Evolutionary conservation across 2,113 vertebrate genomes (phyloP).

Genomic region (Ictalurus punctatus): DNA sequence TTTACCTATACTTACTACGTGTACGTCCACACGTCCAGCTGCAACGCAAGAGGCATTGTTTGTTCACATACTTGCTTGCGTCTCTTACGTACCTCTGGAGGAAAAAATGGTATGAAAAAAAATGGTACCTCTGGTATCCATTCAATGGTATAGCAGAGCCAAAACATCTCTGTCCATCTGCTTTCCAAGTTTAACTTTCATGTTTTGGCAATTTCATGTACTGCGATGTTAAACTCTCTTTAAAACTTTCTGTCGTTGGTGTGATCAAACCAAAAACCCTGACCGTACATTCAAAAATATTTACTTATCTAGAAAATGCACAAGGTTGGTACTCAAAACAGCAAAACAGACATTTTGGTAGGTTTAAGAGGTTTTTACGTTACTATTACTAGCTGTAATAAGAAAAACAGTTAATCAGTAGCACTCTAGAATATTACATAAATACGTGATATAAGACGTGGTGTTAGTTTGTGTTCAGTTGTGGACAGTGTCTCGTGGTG

Average conservation of each 20-base stretch:
- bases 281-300: background rate
- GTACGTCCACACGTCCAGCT: background rate
- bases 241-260: background rate
- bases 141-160: background rate
- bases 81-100: background rate
- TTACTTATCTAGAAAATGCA: background rate
- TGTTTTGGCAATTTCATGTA: background rate
- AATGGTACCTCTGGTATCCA: too few relatives aligned
- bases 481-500: background rate
- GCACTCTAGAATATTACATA: background rate
- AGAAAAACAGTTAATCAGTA: background rate
- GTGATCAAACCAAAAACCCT: background rate
- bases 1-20: background rate
- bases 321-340: background rate
- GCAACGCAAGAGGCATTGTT: background rate
- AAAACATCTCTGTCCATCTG: background rate
- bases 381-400: background rate
- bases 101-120: too few relatives aligned
- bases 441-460: background rate
- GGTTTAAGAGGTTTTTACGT: background rate
- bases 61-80: background rate
- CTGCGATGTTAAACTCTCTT: background rate
- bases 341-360: background rate
- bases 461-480: background rate
- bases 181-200: background rate